Percentiles rank a stretch among this genome's conserved stretches.
phyloP scores from a whole-genome alignment of 2,113 vertebrate genomes.

The Sylvilagus bachmani region DNA sequence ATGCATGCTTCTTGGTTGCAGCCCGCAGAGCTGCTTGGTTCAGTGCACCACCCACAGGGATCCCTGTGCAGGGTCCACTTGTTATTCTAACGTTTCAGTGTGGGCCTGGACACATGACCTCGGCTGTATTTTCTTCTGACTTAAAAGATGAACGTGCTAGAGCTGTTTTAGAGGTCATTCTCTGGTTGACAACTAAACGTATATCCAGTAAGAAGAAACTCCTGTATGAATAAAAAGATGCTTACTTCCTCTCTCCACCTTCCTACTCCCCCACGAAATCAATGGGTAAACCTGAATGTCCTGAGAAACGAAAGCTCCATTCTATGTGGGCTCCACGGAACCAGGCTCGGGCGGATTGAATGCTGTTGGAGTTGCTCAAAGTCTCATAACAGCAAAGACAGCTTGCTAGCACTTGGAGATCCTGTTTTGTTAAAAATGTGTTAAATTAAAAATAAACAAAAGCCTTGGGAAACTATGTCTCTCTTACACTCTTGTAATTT shows the following conservation, averaged over 20 bases:
- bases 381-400: neutral
- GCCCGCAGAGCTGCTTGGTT: too few species aligned
- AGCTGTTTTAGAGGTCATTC: neutral
- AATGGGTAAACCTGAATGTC: neutral
- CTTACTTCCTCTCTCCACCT: neutral
- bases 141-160: neutral
- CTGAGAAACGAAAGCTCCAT: too few species aligned
- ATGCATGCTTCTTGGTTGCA: too few species aligned
- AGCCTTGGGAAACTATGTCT: neutral
- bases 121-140: neutral
- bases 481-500: neutral
- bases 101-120: neutral
- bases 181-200: neutral
- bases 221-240: neutral
- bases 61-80: too few species aligned
- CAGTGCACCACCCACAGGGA: too few species aligned
- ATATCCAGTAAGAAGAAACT: neutral
- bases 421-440: neutral
- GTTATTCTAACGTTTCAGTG: too few species aligned
- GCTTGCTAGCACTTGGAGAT: neutral
- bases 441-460: neutral
- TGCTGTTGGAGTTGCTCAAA: neutral
- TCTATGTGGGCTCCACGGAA: neutral
- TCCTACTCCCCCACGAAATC: neutral
- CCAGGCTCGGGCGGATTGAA: neutral